phyloP scores from a whole-genome alignment of 2,888 invertebrate genomes.

The Petrolisthes manimaculis region DNA sequence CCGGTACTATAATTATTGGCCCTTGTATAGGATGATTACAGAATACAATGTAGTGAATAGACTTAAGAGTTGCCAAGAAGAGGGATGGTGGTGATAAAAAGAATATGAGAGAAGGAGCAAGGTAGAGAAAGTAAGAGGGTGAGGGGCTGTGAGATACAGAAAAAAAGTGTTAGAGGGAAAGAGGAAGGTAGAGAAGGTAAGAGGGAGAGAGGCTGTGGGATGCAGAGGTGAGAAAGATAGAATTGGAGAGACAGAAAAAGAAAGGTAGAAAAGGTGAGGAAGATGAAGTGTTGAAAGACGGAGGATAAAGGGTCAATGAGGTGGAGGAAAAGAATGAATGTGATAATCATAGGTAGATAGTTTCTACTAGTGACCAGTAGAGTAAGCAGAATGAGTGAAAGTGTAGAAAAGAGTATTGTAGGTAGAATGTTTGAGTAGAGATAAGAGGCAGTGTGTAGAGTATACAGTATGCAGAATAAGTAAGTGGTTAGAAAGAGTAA shows the following conservation, averaged over 20 bases:
- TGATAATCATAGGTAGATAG: too few species aligned
- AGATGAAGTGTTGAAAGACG: not conserved
- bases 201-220: not conserved
- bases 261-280: not conserved
- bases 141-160: not conserved
- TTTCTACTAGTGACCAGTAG: too few species aligned
- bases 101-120: not conserved
- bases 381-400: too few species aligned
- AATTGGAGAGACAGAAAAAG: not conserved
- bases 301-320: not conserved
- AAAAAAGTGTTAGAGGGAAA: not conserved
- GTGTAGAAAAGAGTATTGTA: too few species aligned
- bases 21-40: too few species aligned
- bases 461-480: too few species aligned
- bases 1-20: too few species aligned
- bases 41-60: not conserved
- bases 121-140: not conserved
- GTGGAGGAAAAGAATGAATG: not conserved
- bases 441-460: too few species aligned
- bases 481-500: too few species aligned
- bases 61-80: not conserved
- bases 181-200: not conserved
- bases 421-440: too few species aligned
- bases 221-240: not conserved
- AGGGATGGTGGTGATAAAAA: not conserved